phyloP scores from a whole-genome alignment of 2,113 vertebrate genomes.

The Megalops atlanticus region DNA sequence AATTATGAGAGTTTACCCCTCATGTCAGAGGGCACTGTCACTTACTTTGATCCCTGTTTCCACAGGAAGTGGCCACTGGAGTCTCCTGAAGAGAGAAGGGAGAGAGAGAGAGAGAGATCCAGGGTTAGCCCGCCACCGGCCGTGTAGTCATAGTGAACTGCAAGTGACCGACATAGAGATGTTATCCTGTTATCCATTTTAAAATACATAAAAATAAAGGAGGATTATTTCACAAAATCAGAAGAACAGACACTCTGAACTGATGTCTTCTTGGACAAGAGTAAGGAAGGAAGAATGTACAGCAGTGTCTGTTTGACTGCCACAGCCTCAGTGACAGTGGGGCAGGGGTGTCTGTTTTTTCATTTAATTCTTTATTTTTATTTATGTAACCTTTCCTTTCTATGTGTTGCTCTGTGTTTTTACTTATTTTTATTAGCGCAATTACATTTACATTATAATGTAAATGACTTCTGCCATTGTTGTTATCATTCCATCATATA shows the following conservation, averaged over 20 bases:
- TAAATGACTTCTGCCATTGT: neutral
- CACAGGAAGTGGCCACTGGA: slow-evolving; percentile 59
- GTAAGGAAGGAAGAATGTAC: neutral
- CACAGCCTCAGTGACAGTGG: neutral
- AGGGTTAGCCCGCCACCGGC: too few species aligned
- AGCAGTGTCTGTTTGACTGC: neutral
- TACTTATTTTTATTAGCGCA: neutral
- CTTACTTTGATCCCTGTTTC: slow-evolving; percentile 63
- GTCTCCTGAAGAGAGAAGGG: slow-evolving; percentile 53
- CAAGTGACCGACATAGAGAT: neutral
- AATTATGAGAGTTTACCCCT: neutral
- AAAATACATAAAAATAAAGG: neutral
- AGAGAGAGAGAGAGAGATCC: slow-evolving; percentile 28
- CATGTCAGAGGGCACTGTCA: slow-evolving; percentile 18
- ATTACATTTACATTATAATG: neutral
- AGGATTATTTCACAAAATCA: neutral
- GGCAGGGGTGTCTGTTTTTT: neutral
- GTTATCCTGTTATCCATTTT: neutral
- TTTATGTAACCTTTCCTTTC: neutral
- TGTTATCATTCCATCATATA: neutral
- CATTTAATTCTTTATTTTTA: neutral
- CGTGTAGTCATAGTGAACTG: neutral
- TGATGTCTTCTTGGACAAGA: neutral
- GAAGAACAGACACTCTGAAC: neutral
- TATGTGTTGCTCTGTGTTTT: neutral